phyloP scores from a whole-genome alignment of 2,797 vertebrate genomes.

The Acipenser oxyrinchus region DNA sequence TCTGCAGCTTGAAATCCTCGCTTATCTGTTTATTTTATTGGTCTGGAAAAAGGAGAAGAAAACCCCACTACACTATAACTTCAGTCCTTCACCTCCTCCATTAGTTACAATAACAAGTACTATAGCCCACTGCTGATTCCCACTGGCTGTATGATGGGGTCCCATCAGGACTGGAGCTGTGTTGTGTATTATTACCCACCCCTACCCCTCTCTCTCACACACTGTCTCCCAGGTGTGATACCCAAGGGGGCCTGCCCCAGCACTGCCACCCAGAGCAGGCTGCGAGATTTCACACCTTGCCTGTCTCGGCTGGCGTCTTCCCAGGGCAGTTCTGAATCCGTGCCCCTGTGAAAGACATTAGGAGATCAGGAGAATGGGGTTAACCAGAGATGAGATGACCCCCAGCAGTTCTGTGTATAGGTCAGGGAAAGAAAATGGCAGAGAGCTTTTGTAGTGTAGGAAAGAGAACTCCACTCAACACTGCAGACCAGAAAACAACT shows the following conservation, averaged over 20 bases:
- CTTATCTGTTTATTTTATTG: too few species aligned
- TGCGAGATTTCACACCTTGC: constrained; percentile 32
- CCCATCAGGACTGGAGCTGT: neutral
- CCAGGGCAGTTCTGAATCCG: constrained; percentile 2
- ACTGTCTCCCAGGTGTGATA: constrained; percentile 34
- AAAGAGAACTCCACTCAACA: too few species aligned
- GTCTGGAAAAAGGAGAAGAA: too few species aligned
- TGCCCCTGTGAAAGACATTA: constrained; percentile 7
- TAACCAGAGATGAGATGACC: constrained; percentile 9
- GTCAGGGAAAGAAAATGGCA: too few species aligned
- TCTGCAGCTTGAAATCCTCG: too few species aligned
- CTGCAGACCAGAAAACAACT: too few species aligned
- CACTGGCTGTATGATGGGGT: neutral
- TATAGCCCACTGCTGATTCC: neutral
- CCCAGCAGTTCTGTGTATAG: constrained; percentile 6
- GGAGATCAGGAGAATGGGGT: constrained; percentile 5
- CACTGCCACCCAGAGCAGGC: constrained; percentile 20
- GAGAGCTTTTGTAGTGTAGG: too few species aligned
- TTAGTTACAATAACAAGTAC: constrained; percentile 28
- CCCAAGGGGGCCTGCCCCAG: constrained; percentile 23
- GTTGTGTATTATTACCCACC: neutral
- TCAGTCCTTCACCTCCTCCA: constrained; percentile 15
- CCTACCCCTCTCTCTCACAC: neutral
- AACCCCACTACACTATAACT: too few species aligned
- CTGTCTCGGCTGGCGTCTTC: constrained; percentile 7